Evolutionary conservation across 2,888 invertebrate genomes (phyloP), one percentile per base, ranked within the genome.

Genomic region (Plemyria rubiginata): DNA sequence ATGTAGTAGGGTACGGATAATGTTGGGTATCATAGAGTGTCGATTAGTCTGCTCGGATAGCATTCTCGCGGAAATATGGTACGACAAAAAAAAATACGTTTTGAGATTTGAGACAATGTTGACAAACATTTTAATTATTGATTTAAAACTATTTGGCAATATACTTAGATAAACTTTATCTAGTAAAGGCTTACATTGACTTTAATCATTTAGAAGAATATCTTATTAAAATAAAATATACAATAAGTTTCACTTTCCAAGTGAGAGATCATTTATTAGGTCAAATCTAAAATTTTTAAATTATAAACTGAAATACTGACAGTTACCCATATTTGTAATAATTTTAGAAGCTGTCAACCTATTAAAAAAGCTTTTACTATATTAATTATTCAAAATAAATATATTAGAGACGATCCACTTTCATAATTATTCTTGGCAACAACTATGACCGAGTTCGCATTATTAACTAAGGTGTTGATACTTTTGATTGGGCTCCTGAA

Each of bases 21-120:
- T 65, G 60, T 54, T 43, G 50, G 57, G 65, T 60, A 65, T 65
- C 65, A 65, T 60, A 54, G 40, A 54, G 53, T 22, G 45, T 54
- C 43, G 56, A 67, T 61, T 59, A 64, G 64, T 53, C 45, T 52
- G 54, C 56, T 43, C 60, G 38, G 8, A 13, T 48, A 58, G 49
- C 29, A 16, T 52, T 48, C 61, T 65, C 72, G 60, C 61, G 28
- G 50, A 67, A 65, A 56, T 60, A 50, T n/a, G 16, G 63, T 62
- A 66, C 64, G 55, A 61, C 63, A 48, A 11, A 8, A 1, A 2
- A 52, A 28, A 22, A 5, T 2, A 22, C 16, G 38, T n/a, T 45
- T 46, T 22, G 0, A 45, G 7, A 45, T 8, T 32, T 29, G 6
- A 48, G 5, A 28, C 48, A 48, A 29, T 28, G 28, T 29, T 48